phyloP scores from a whole-genome alignment of 2,113 vertebrate species.

The Pao palembangensis region DNA sequence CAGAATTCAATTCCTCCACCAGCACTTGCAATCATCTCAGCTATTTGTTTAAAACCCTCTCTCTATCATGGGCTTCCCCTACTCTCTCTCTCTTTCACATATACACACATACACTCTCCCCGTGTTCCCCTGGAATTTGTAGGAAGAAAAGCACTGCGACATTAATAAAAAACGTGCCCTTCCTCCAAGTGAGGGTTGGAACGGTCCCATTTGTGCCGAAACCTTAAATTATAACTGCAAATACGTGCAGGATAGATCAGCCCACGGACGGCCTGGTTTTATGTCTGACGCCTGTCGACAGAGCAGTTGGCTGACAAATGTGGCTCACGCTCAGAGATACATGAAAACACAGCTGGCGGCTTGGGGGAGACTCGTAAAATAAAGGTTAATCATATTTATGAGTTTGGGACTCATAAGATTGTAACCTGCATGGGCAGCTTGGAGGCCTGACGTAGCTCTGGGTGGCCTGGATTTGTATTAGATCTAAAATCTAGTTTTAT shows the following conservation, averaged over 20 bases:
- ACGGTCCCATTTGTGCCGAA: too few species aligned
- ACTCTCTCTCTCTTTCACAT: background rate
- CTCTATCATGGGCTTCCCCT: constrained; percentile 19
- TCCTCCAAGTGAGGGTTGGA: background rate
- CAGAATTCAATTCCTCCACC: constrained; percentile 52
- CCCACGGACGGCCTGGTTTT: too few species aligned
- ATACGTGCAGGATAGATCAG: too few species aligned
- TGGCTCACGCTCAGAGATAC: too few species aligned
- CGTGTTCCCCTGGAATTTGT: constrained; percentile 10
- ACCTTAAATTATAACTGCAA: too few species aligned
- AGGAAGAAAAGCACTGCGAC: constrained; percentile 32
- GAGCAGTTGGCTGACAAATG: too few species aligned
- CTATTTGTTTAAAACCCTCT: constrained; percentile 47
- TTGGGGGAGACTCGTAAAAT: constrained; percentile 1
- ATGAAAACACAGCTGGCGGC: constrained; percentile 10
- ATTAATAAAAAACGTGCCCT: constrained; percentile 19
- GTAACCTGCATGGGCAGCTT: background rate
- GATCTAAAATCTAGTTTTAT: too few species aligned
- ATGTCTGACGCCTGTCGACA: too few species aligned
- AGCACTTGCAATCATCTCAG: constrained; percentile 55
- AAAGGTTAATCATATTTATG: constrained; percentile 33
- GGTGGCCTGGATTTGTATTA: too few species aligned
- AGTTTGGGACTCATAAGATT: background rate
- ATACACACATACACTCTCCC: too few species aligned
- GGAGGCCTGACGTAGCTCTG: background rate